Percentiles rank a stretch among this genome's conserved stretches.
Conservation (phyloP, 2,113 vertebrate species). For the Hipposideros armiger region DNA sequence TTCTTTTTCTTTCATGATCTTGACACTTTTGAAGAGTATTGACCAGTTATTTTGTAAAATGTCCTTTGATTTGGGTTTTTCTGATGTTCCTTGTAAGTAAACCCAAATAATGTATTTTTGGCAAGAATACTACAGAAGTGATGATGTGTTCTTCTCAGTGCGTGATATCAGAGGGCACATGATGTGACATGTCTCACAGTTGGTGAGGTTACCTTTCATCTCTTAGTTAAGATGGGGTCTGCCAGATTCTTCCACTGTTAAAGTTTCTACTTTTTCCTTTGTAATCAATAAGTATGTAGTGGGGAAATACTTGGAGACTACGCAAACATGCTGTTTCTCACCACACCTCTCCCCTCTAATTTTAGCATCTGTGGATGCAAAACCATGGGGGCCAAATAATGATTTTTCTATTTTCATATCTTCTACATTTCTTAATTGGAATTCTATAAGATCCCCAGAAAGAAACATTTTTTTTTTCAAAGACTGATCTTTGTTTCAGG, state of each 20-base stretch:
- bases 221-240: not conserved
- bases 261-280: not conserved
- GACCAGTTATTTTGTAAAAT: not conserved
- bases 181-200: fast-evolving
- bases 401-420: not conserved
- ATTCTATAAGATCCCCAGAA: not conserved
- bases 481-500: not conserved
- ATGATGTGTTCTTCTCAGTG: no score
- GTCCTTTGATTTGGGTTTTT: not conserved
- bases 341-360: not conserved
- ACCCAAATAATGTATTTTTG: not conserved
- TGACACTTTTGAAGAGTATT: not conserved
- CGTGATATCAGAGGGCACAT: fast-evolving
- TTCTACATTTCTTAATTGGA: not conserved
- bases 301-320: not conserved
- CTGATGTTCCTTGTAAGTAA: not conserved
- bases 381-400: not conserved
- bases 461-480: not conserved
- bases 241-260: not conserved
- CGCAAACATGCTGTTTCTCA: not conserved
- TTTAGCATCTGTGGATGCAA: not conserved
- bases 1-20: not conserved
- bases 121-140: not conserved
- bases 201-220: not conserved
- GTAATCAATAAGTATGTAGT: not conserved